These are phyloP conservation scores for Scyliorhinus canicula DNA, from an alignment of 2,797 vertebrate genomes.

Conservation along the genomic window DNA sequence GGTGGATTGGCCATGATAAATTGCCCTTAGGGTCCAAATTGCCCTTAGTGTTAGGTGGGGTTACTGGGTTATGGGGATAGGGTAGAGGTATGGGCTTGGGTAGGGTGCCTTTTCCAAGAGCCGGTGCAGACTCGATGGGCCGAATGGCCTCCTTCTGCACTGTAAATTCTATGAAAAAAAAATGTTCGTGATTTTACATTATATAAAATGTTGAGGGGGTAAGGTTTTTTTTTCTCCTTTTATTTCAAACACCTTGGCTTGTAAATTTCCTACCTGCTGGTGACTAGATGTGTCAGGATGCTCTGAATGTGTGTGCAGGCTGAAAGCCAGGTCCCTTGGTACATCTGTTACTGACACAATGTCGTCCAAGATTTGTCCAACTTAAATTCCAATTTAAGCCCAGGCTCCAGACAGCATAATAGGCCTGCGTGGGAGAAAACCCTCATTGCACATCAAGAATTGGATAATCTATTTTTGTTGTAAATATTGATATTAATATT, in stretches of 20 bases:
- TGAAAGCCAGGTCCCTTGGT: neutral
- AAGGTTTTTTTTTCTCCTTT: neutral
- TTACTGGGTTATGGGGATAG: no score
- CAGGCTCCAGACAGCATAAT: neutral
- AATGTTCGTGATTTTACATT: neutral
- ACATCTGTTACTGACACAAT: neutral
- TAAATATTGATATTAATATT: neutral
- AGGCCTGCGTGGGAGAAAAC: neutral
- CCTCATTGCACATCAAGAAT: neutral
- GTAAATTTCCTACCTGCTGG: neutral
- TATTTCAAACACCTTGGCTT: neutral
- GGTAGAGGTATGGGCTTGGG: no score
- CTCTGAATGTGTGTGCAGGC: neutral
- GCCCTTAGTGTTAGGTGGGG: no score
- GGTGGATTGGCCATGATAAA: no score
- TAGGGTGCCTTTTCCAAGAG: no score
- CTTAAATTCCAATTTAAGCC: neutral
- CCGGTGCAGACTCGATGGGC: no score
- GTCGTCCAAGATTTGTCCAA: neutral
- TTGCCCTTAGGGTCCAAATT: no score
- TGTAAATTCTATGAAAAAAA: no score
- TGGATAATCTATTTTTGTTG: neutral
- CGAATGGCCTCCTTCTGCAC: no score
- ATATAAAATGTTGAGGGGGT: neutral
- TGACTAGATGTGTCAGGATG: neutral